Base-by-base conservation (phyloP, 2,888 invertebrate genomes). In the Drosophila meridionalis region DNA sequence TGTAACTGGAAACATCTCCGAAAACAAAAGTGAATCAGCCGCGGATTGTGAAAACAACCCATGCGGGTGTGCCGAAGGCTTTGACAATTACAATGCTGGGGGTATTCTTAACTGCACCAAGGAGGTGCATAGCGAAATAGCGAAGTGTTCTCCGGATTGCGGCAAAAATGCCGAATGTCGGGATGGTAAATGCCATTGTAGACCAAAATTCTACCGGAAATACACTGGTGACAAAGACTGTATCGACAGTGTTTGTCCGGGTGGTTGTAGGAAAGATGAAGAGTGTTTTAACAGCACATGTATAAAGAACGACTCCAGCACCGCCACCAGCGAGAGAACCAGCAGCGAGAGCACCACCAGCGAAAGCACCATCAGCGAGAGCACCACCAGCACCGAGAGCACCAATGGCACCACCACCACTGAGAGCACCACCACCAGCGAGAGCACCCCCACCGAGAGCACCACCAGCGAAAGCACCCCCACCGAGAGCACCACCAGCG, bases 261-360 rank as follows among this genome's bases (percentile, higher is more conserved):
- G 3, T 2, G 0, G 1, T 0, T 58, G 32, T 32, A 14, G 9
- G 8, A 0, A 20, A 2, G 34, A 42, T 9, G 0, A 6, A 6
- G 2, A 0, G 2, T 72, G 70, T 5, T 0, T 8, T 0, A 2
- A 1, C 1, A n/a, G 34, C 30, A 0, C 2, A 3, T 73, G 73
- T 20, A 20, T 20, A 20, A 20, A 20, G 20, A 20, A 20, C 20
- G 20, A 20, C 20, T 20, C 20, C 20, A 20, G 20, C 20, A 20
- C 20, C 20, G 20, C 20, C 20, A 20, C 20, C 11, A 11, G n/a
- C 5, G 20, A 20, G 20, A 20, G 20, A 20, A 20, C 20, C 14
- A n/a, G 42, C 42, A 42, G 3, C 42, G 14, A 1, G 1, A 42
- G 0, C n/a, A n/a, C 7, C 42, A 2, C n/a, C 1, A 3, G 0